phyloP scores from a whole-genome alignment of 2,113 vertebrate genomes.

The Sander vitreus region DNA sequence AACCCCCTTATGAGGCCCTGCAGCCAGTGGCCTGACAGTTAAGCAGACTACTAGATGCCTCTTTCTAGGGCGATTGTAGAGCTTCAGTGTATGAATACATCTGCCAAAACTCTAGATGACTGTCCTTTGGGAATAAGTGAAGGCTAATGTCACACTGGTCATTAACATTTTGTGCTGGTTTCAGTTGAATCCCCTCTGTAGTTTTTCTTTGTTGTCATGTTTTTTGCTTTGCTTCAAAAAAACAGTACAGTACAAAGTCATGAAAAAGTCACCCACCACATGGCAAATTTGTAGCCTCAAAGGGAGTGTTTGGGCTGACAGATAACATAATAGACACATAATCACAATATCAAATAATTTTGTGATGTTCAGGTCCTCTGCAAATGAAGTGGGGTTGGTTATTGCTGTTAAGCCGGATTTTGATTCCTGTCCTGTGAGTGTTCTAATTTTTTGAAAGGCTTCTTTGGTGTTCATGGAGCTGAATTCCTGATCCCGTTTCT shows the following conservation, averaged over 20 bases:
- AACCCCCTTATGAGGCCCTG: not conserved
- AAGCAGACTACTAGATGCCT: constrained; percentile 22
- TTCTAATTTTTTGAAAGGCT: too few species aligned
- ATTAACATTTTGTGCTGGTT: too few species aligned
- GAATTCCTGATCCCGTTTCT: too few species aligned
- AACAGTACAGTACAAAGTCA: too few species aligned
- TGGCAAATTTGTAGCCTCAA: not conserved
- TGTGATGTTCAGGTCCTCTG: too few species aligned
- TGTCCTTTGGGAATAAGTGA: constrained; percentile 26
- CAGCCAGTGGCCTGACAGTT: not conserved
- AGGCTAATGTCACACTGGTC: too few species aligned
- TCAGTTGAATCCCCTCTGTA: too few species aligned
- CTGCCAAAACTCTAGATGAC: constrained; percentile 19
- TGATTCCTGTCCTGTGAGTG: too few species aligned
- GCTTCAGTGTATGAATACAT: constrained; percentile 26
- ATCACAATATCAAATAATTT: constrained; percentile 17
- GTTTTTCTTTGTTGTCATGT: too few species aligned
- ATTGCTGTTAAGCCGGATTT: too few species aligned
- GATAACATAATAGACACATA: not conserved
- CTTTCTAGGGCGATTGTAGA: constrained; percentile 38
- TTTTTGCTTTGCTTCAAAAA: not conserved
- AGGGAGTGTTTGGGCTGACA: constrained; percentile 1
- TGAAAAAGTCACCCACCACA: not conserved
- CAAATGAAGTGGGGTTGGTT: too few species aligned
- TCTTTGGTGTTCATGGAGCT: too few species aligned